Evolutionary conservation across 2,888 invertebrate genomes (phyloP).

Genomic region (Empis livida): DNA sequence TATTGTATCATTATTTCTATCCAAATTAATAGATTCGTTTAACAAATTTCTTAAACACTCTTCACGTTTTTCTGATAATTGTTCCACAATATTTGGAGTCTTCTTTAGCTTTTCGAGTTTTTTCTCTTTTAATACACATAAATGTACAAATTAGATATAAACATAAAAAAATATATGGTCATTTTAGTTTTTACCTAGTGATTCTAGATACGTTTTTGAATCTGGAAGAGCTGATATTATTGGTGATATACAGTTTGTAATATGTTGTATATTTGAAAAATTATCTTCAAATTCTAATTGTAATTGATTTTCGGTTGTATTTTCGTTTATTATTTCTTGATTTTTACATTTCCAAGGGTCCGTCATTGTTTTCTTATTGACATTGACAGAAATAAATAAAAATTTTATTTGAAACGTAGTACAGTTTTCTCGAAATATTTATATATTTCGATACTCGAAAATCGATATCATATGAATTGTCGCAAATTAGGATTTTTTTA

Average conservation of each 20-base stretch:
- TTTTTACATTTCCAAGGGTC: constrained; percentile 21
- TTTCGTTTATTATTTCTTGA: constrained; percentile 5
- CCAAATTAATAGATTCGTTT: constrained; percentile 19
- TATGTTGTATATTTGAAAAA: constrained; percentile 35
- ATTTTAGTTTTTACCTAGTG: constrained; percentile 55
- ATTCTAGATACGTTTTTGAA: constrained; percentile 38
- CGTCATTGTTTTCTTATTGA: constrained; percentile 13
- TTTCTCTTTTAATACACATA: constrained; percentile 20
- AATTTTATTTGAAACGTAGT: too few relatives aligned
- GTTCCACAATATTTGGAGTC: constrained; percentile 37
- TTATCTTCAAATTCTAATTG: constrained; percentile 42
- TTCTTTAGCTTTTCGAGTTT: constrained; percentile 39
- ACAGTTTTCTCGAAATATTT: too few relatives aligned
- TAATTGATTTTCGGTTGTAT: constrained; percentile 4
- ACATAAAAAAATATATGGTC: too few relatives aligned
- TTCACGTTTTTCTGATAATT: constrained; percentile 38
- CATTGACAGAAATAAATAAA: too few relatives aligned
- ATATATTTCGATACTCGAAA: too few relatives aligned
- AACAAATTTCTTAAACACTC: constrained; percentile 40
- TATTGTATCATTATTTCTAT: constrained; percentile 17
- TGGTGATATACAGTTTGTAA: constrained; percentile 18
- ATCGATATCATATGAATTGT: too few relatives aligned
- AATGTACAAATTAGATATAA: not conserved
- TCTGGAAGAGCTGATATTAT: constrained; percentile 36
- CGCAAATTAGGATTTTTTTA: too few relatives aligned